These are phyloP conservation scores for Eulacestoma nigropectus DNA, from an alignment of 2,113 vertebrate species.

Conservation along the genomic window DNA sequence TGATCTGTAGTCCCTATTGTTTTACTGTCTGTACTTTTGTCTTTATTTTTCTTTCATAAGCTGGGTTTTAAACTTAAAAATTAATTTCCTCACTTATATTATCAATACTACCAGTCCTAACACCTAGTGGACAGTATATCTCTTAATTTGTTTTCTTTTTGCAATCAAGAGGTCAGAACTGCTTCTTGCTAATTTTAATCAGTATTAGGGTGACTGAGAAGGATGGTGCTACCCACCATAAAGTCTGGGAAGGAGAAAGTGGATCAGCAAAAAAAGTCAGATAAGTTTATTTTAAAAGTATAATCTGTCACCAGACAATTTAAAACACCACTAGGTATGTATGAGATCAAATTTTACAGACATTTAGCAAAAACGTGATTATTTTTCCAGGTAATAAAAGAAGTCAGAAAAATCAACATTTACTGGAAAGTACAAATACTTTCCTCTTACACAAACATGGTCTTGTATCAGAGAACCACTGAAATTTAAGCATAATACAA, in stretches of 20 bases:
- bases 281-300: not conserved
- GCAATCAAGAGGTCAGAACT: slow-evolving; percentile 6
- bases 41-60: slow-evolving; percentile 45
- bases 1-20: not conserved
- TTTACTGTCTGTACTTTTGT: not conserved
- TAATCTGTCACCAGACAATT: not conserved
- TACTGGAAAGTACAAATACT: not conserved
- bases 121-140: not conserved
- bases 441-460: not conserved
- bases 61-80: not conserved
- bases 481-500: not conserved
- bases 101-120: not conserved
- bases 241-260: not conserved
- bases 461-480: not conserved
- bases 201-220: not conserved
- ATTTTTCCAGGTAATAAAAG: not conserved
- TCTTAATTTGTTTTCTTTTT: slow-evolving; percentile 9
- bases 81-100: not conserved
- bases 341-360: not conserved
- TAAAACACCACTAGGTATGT: not conserved
- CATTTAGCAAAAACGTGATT: not conserved
- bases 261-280: not conserved
- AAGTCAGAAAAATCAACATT: not conserved
- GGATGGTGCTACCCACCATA: not conserved
- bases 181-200: slow-evolving; percentile 4